Conservation (phyloP, 2,797 vertebrate species). For the Onychomys arenicola region DNA sequence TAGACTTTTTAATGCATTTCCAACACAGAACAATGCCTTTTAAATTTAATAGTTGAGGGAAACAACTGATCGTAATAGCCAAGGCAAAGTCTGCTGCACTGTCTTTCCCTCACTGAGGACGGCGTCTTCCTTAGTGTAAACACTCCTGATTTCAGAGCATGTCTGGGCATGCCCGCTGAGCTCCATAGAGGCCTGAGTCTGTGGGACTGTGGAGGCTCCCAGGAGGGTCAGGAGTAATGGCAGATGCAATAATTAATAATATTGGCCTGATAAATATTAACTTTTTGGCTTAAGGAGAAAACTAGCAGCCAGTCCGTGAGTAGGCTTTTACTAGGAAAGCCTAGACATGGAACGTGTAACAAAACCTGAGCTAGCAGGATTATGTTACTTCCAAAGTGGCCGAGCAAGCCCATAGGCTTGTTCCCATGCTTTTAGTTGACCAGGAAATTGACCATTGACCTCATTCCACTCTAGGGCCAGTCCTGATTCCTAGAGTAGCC, state of each 20-base stretch:
- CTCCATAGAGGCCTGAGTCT: not conserved
- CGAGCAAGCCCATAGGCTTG: not conserved
- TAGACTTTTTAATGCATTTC: not conserved
- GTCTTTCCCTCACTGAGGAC: not conserved
- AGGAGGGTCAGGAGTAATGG: not conserved
- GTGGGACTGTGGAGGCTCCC: not conserved
- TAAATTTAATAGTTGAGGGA: slow-evolving; percentile 11
- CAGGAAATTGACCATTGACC: not conserved
- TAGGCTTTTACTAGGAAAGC: not conserved
- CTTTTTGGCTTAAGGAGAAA: not conserved
- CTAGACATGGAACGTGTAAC: not conserved
- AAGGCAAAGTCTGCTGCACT: not conserved
- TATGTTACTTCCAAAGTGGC: not conserved
- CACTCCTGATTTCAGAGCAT: not conserved
- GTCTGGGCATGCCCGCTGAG: not conserved
- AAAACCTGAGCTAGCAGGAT: not conserved
- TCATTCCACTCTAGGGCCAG: no score
- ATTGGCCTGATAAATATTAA: not conserved
- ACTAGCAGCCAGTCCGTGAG: not conserved
- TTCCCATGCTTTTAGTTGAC: not conserved
- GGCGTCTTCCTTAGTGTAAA: not conserved
- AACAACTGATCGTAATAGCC: not conserved
- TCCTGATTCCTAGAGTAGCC: not conserved
- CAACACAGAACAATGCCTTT: slow-evolving; percentile 4
- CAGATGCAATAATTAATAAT: not conserved